These are phyloP conservation scores for Prosopocoilus inquinatus DNA, from an alignment of 2,888 invertebrate species.

Conservation along the genomic window DNA sequence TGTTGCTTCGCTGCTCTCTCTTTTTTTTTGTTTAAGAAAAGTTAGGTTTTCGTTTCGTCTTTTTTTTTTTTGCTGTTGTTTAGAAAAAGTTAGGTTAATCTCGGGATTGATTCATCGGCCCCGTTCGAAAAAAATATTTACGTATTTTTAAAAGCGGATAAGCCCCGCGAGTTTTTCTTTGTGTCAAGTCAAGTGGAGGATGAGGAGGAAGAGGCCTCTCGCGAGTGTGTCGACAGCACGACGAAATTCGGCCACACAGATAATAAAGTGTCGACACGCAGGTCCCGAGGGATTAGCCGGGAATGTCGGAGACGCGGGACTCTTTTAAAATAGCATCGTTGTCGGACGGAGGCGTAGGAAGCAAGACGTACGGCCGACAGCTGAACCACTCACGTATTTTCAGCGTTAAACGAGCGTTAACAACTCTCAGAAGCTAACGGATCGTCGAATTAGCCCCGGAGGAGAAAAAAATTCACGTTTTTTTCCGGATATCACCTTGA, in stretches of 20 bases:
- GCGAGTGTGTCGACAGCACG: not conserved
- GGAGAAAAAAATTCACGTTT: not conserved
- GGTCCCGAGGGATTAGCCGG: slow-evolving; percentile 38
- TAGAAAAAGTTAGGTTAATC: no score
- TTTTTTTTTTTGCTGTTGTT: no score
- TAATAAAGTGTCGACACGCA: slow-evolving; percentile 39
- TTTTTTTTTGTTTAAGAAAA: no score
- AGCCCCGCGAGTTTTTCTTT: no score
- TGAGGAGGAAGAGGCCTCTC: not conserved
- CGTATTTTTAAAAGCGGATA: no score
- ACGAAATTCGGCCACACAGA: slow-evolving; percentile 19
- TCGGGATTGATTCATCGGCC: no score
- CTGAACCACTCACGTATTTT: slow-evolving; percentile 25
- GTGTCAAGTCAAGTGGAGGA: no score
- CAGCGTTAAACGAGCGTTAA: slow-evolving; percentile 10
- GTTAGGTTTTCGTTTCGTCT: no score
- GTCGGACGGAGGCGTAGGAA: slow-evolving; percentile 35
- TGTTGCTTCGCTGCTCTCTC: no score
- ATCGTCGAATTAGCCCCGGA: slow-evolving; percentile 13
- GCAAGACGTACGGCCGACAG: slow-evolving; percentile 38
- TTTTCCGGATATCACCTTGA: no score
- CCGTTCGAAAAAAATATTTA: no score
- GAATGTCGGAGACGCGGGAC: slow-evolving; percentile 32
- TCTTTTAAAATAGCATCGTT: slow-evolving; percentile 34
- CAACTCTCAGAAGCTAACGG: slow-evolving; percentile 15